phyloP scores from a whole-genome alignment of 2,888 invertebrate species.

The Acholoe squamosa region DNA sequence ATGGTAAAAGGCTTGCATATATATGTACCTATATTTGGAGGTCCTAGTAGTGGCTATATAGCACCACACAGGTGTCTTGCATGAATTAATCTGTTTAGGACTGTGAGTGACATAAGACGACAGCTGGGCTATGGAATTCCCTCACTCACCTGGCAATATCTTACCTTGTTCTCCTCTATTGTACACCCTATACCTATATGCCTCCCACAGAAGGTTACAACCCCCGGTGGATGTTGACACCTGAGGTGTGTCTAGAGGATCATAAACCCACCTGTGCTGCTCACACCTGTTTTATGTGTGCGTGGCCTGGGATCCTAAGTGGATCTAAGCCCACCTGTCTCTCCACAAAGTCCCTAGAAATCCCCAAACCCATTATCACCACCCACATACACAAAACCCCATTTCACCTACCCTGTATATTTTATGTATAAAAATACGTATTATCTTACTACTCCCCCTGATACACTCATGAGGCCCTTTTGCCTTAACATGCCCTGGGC shows the following conservation, averaged over 20 bases:
- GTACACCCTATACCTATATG: not conserved
- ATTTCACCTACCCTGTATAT: not conserved
- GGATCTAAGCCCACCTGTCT: not conserved
- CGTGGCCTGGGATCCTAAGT: not conserved
- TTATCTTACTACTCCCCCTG: no score
- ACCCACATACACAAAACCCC: not conserved
- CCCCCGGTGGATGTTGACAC: not conserved
- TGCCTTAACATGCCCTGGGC: not conserved
- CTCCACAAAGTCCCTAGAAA: not conserved
- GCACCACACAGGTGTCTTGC: not conserved
- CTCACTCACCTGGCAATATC: not conserved
- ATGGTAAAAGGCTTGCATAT: not conserved
- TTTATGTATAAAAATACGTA: no score
- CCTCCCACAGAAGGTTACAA: not conserved
- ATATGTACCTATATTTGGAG: no score
- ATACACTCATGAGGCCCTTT: no score
- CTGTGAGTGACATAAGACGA: not conserved
- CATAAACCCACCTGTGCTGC: slow-evolving; percentile 19
- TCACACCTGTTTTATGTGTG: not conserved
- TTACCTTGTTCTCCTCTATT: not conserved
- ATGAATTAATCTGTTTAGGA: slow-evolving; percentile 27
- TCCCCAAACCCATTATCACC: not conserved
- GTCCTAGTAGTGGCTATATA: not conserved
- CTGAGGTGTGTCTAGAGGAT: slow-evolving; percentile 18
- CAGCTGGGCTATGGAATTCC: not conserved